Conservation (phyloP, 1,140 invertebrate species). For the Acyrthosiphon pisum region DNA sequence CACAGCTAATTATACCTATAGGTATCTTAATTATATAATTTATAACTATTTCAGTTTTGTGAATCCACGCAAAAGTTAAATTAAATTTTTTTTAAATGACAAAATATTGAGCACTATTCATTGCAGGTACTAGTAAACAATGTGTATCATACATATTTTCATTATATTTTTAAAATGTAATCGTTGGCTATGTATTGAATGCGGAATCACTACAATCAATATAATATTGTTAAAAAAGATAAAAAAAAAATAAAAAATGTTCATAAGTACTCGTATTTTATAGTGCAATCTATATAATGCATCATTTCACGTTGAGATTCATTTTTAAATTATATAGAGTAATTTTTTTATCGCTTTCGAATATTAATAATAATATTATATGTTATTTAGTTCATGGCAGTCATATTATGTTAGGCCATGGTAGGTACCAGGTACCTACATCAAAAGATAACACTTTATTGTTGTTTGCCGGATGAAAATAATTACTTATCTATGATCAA, state of each 20-base stretch:
- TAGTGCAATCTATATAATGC: neutral
- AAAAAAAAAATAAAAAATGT: neutral
- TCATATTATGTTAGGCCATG: too few relatives aligned
- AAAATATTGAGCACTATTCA: neutral
- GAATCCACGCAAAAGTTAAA: neutral
- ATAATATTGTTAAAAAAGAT: neutral
- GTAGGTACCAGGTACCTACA: neutral
- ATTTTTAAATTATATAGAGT: neutral
- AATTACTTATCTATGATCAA: constrained; percentile 6
- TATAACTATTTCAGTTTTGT: neutral
- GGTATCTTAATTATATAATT: neutral
- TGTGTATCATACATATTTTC: neutral
- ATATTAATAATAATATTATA: neutral
- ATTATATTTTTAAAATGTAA: neutral
- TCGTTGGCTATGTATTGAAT: neutral
- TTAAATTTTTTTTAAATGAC: neutral
- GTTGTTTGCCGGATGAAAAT: neutral
- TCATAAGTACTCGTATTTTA: neutral
- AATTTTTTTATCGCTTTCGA: neutral
- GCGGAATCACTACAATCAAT: too few relatives aligned
- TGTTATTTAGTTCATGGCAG: neutral
- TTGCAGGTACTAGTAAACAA: neutral
- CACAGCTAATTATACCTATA: neutral
- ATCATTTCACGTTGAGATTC: neutral
- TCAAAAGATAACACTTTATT: neutral